Conservation (phyloP, 92 coral and sea anemone genomes). For the Porites cylindrica region DNA sequence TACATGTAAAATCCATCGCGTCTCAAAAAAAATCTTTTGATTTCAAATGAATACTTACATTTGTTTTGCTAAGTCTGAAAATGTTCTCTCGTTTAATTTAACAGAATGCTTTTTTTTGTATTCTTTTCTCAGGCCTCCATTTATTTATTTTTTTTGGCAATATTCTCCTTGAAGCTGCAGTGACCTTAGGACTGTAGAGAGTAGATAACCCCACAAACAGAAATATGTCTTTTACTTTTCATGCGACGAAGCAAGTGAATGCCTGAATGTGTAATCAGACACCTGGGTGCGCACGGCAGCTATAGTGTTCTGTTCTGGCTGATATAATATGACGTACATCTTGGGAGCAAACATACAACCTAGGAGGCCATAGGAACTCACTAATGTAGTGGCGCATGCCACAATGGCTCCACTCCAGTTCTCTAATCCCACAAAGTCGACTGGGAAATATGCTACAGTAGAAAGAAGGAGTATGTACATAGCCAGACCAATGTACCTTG, state of each 20-base stretch:
- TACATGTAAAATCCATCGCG: too few species aligned
- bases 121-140: too few species aligned
- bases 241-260: not conserved
- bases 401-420: constrained; percentile 12
- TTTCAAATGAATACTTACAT: too few species aligned
- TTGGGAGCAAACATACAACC: constrained; percentile 61
- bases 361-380: constrained; percentile 57
- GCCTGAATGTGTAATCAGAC: constrained; percentile 18
- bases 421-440: constrained; percentile 29
- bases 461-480: constrained; percentile 51
- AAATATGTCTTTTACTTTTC: not conserved
- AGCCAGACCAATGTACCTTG: constrained; percentile 58
- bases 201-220: too few species aligned
- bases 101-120: too few species aligned
- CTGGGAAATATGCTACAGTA: constrained; percentile 31
- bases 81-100: too few species aligned
- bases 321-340: constrained; percentile 44
- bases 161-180: too few species aligned
- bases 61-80: too few species aligned
- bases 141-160: too few species aligned
- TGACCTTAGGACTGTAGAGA: too few species aligned
- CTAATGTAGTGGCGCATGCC: constrained; percentile 15
- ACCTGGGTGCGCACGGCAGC: constrained; percentile 22
- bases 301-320: constrained; percentile 57
- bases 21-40: too few species aligned